Conservation (phyloP, 2,888 invertebrate genomes). For the Yponomeuta sedellus region DNA sequence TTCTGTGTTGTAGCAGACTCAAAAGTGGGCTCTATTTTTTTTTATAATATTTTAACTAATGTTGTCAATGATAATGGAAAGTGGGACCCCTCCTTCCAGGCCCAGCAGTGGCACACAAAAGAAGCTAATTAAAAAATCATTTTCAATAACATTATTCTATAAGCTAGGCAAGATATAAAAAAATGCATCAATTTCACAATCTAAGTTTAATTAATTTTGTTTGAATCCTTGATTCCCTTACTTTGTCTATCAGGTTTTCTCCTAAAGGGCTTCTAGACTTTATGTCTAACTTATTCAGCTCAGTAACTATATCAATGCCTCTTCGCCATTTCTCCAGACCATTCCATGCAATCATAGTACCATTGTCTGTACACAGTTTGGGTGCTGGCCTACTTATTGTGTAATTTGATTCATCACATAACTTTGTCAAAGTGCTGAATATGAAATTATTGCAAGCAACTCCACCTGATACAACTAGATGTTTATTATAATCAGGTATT, state of each 20-base stretch:
- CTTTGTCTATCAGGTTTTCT: slow-evolving; percentile 75
- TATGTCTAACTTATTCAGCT: slow-evolving; percentile 80
- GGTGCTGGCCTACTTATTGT: slow-evolving; percentile 85
- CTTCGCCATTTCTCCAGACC: slow-evolving; percentile 87
- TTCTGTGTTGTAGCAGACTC: no score
- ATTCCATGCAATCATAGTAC: slow-evolving; percentile 99
- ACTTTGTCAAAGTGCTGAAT: slow-evolving; percentile 79
- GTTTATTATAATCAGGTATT: slow-evolving; percentile 78
- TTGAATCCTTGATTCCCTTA: slow-evolving; percentile 72
- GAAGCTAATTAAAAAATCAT: no score
- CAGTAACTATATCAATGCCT: slow-evolving; percentile 66
- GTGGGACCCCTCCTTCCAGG: no score
- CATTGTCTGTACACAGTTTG: slow-evolving; percentile 96
- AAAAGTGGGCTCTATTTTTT: no score
- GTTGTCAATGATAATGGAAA: no score
- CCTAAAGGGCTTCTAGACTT: slow-evolving; percentile 80
- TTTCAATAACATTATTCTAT: no score
- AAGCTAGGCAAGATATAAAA: no score
- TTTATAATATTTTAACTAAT: no score
- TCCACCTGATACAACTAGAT: slow-evolving; percentile 93
- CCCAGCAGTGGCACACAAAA: no score
- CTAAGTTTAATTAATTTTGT: slow-evolving; percentile 59
- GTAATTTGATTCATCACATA: slow-evolving; percentile 82
- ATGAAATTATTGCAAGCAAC: slow-evolving; percentile 96
- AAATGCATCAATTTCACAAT: slow-evolving; percentile 21